These are phyloP conservation scores for Lepus americanus DNA, from an alignment of 2,113 vertebrate species.

Conservation along the genomic window DNA sequence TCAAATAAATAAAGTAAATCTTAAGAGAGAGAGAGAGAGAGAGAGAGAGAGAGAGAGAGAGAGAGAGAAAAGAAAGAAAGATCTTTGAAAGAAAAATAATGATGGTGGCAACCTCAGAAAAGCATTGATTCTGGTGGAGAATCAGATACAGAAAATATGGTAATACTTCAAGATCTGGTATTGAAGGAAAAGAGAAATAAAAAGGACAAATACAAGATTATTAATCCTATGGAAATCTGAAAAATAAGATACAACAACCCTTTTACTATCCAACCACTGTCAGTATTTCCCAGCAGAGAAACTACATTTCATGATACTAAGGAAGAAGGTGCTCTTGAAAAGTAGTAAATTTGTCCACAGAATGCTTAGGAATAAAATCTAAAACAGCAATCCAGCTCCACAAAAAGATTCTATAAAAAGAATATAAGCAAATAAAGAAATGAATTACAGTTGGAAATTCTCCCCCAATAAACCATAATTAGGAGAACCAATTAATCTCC, in stretches of 20 bases:
- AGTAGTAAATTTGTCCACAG: not conserved
- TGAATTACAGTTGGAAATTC: not conserved
- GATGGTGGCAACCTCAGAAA: not conserved
- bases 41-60: too few relatives aligned
- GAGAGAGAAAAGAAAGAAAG: too few relatives aligned
- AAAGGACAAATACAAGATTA: not conserved
- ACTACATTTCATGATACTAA: not conserved
- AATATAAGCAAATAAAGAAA: constrained; percentile 51
- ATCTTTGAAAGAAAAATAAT: not conserved
- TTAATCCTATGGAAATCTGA: not conserved
- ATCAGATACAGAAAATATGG: not conserved
- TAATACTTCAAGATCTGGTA: not conserved
- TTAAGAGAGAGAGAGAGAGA: too few relatives aligned
- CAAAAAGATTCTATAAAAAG: not conserved
- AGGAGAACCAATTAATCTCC: not conserved
- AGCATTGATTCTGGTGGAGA: not conserved
- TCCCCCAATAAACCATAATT: not conserved
- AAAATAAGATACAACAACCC: not conserved
- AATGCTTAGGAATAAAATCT: not conserved
- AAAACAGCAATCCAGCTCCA: not conserved
- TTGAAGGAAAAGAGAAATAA: not conserved
- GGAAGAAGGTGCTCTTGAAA: not conserved
- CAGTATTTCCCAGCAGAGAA: not conserved
- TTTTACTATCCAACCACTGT: not conserved
- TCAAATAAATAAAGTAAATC: too few relatives aligned